These are phyloP conservation scores for Sminthurides aquaticus DNA, from an alignment of 2,888 invertebrate species.

Conservation along the genomic window DNA sequence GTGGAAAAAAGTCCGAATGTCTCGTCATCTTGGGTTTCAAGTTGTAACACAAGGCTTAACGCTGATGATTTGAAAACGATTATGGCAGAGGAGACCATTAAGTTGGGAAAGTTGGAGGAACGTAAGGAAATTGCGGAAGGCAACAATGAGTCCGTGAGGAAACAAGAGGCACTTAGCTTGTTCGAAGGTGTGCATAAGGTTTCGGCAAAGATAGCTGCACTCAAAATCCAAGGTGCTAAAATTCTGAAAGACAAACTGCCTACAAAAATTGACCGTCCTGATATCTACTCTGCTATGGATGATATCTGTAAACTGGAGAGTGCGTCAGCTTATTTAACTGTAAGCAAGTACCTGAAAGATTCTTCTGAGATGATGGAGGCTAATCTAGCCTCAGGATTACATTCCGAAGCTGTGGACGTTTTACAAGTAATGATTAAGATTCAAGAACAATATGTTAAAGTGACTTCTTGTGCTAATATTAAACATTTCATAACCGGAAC, in stretches of 20 bases:
- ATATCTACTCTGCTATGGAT: slow-evolving; percentile 32
- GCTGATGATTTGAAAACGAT: not conserved
- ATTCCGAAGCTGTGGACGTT: slow-evolving; percentile 36
- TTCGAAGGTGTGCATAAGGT: slow-evolving; percentile 7
- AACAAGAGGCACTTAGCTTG: slow-evolving; percentile 7
- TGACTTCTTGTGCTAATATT: slow-evolving; percentile 28
- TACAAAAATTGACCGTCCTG: slow-evolving; percentile 28
- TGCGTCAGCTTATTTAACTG: slow-evolving; percentile 31
- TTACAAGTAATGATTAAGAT: slow-evolving; percentile 27
- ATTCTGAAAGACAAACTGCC: slow-evolving; percentile 36
- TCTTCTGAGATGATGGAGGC: slow-evolving; percentile 38
- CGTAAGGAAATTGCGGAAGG: not conserved
- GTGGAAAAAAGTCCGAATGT: no score
- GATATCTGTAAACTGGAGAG: slow-evolving; percentile 31
- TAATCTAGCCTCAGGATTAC: slow-evolving; percentile 36
- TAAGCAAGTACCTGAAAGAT: slow-evolving; percentile 30
- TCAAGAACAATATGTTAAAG: slow-evolving; percentile 18
- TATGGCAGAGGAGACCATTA: slow-evolving; percentile 12
- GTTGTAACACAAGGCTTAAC: not conserved
- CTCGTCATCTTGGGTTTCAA: not conserved
- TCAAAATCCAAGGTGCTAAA: slow-evolving; percentile 26
- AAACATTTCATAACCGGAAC: slow-evolving; percentile 28
- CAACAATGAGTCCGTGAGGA: not conserved
- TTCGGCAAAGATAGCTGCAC: slow-evolving; percentile 1
- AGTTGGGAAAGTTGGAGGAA: not conserved